Conservation (phyloP, 2,888 invertebrate species). For the Elysia crispata region DNA sequence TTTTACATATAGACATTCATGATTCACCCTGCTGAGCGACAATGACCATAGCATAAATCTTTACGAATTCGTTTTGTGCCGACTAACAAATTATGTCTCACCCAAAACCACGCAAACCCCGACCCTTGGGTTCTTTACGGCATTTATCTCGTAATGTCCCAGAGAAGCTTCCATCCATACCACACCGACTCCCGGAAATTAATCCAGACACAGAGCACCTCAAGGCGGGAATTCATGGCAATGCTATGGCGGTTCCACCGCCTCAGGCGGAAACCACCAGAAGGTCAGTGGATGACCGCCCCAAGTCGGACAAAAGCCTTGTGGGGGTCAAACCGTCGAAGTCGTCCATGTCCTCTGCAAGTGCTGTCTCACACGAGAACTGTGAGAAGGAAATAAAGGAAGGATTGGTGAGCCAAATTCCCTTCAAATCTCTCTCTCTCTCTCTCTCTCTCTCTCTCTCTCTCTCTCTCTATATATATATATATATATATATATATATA, state of each 20-base stretch:
- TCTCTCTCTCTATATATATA: no score
- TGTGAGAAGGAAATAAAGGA: slow-evolving; percentile 65
- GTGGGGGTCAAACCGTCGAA: neutral
- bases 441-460: no score
- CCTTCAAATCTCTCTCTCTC: neutral
- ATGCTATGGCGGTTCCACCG: slow-evolving; percentile 61
- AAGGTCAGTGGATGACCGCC: neutral
- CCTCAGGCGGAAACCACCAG: slow-evolving; percentile 28
- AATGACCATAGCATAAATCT: no score
- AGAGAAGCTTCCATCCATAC: slow-evolving; percentile 45
- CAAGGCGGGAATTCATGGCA: slow-evolving; percentile 58
- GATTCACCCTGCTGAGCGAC: no score
- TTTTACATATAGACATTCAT: no score
- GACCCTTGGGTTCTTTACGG: slow-evolving; percentile 22
- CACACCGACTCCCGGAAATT: slow-evolving; percentile 32
- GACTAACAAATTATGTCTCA: no score
- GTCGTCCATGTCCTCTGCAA: slow-evolving; percentile 58
- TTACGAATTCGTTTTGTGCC: no score
- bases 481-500: no score
- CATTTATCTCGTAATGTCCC: slow-evolving; percentile 29
- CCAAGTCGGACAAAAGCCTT: slow-evolving; percentile 3
- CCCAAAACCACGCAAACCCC: neutral
- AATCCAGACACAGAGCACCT: slow-evolving; percentile 29
- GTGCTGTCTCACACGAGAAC: slow-evolving; percentile 58
- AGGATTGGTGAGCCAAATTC: slow-evolving; percentile 56